phyloP scores from a whole-genome alignment of 2,797 vertebrate genomes.

The Hybognathus amarus region DNA sequence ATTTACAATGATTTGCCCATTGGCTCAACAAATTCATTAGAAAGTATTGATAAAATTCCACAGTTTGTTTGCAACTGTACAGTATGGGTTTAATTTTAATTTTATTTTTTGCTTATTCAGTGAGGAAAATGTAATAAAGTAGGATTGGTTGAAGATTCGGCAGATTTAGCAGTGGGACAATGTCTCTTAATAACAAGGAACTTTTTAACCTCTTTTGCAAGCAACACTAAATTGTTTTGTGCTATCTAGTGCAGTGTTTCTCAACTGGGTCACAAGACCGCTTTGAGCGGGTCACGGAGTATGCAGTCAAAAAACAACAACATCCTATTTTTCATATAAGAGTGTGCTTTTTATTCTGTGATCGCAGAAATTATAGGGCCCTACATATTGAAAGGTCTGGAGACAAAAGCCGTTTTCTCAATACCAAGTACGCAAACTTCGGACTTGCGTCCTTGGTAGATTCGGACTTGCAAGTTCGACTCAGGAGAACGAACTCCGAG shows the following conservation, averaged over 20 bases:
- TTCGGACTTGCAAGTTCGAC: no score
- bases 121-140: not conserved
- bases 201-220: not conserved
- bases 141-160: not conserved
- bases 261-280: not conserved
- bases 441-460: no score
- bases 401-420: no score
- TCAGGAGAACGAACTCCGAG: no score
- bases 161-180: not conserved
- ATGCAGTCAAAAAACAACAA: no score
- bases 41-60: not conserved
- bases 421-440: no score
- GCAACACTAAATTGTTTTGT: not conserved
- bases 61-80: not conserved
- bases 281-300: no score
- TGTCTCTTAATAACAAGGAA: not conserved
- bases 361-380: no score
- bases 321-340: not conserved
- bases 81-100: not conserved
- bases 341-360: no score
- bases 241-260: not conserved
- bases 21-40: not conserved
- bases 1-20: not conserved
- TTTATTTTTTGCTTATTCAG: not conserved
- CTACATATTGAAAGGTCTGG: no score